A percentile compares a stretch with the other conserved stretches of the same genome.
These are phyloP conservation scores for Tubulanus polymorphus DNA, from an alignment of 2,888 invertebrate species.

Conservation along the genomic window DNA sequence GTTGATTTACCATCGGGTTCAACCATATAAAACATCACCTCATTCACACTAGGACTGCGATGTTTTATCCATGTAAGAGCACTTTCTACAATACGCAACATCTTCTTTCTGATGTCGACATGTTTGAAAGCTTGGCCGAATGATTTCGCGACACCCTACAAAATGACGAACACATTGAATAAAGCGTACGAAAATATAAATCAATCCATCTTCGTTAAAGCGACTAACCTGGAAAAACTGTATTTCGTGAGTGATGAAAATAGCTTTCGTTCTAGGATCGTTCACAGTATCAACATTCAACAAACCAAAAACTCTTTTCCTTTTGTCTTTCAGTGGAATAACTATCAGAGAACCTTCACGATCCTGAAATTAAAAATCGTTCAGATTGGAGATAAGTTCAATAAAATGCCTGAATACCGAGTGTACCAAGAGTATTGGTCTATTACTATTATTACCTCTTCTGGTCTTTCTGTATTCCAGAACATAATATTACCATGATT, in stretches of 20 bases:
- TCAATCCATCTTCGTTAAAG: neutral
- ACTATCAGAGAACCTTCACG: slow-evolving; percentile 49
- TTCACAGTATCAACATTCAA: slow-evolving; percentile 49
- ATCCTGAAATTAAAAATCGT: slow-evolving; percentile 26
- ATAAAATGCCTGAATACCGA: neutral
- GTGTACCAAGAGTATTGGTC: neutral
- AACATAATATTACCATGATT: slow-evolving; percentile 50
- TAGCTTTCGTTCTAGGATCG: slow-evolving; percentile 42
- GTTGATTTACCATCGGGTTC: slow-evolving; percentile 38
- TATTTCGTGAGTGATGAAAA: slow-evolving; percentile 51
- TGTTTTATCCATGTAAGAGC: slow-evolving; percentile 51
- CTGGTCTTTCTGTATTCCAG: slow-evolving; percentile 45
- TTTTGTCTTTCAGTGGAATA: slow-evolving; percentile 48
- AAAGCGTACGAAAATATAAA: neutral
- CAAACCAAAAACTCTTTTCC: slow-evolving; percentile 50
- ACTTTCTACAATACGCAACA: slow-evolving; percentile 47
- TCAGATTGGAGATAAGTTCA: neutral
- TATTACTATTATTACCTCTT: slow-evolving; percentile 27
- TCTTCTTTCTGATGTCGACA: slow-evolving; percentile 46
- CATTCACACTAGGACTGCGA: slow-evolving; percentile 40
- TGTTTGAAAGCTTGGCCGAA: slow-evolving; percentile 52
- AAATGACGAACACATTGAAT: too few species aligned
- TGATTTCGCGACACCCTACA: slow-evolving; percentile 49
- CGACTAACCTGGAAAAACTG: slow-evolving; percentile 50
- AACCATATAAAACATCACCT: slow-evolving; percentile 46